Conservation (phyloP, 2,797 vertebrate genomes). For the Rhodeus uyekii region DNA sequence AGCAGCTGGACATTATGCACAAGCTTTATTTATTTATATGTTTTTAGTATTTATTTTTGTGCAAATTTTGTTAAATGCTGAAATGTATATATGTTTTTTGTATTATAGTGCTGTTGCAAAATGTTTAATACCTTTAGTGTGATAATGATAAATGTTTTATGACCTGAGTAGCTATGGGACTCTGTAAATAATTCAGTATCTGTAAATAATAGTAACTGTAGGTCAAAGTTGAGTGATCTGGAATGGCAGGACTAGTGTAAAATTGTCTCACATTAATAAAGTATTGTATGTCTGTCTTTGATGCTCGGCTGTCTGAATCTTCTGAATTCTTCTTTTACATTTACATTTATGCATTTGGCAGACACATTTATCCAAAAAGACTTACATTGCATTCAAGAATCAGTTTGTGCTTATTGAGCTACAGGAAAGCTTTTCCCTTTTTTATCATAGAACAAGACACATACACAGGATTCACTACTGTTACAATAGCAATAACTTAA, state of each 20-base stretch:
- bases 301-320: background rate
- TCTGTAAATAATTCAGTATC: background rate
- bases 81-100: background rate
- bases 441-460: background rate
- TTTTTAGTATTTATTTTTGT: background rate
- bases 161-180: background rate
- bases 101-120: slow-evolving; percentile 9
- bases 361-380: too few relatives aligned
- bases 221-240: background rate
- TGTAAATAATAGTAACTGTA: background rate
- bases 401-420: too few relatives aligned
- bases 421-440: background rate
- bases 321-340: too few relatives aligned
- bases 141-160: slow-evolving; percentile 10
- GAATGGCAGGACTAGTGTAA: background rate
- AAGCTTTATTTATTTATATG: background rate
- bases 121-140: background rate
- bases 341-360: too few relatives aligned
- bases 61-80: background rate
- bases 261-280: background rate
- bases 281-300: background rate
- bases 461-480: background rate
- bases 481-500: too few relatives aligned
- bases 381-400: too few relatives aligned
- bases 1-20: background rate